Evolutionary conservation across 2,888 invertebrate species (phyloP).

Genomic region (Temnothorax ravouxi): DNA sequence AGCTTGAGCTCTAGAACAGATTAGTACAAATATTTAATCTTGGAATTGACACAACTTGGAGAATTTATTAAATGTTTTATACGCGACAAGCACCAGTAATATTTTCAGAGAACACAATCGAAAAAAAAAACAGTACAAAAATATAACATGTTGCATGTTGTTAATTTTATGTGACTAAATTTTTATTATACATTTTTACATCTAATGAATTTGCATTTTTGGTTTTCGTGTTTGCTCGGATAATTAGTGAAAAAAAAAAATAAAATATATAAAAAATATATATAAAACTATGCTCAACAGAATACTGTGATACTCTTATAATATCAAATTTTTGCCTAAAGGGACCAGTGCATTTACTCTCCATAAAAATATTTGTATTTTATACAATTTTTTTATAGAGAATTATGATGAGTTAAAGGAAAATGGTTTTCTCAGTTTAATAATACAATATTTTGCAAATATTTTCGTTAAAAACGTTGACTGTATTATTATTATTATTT

Average conservation of each 20-base stretch:
- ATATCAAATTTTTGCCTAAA: not conserved
- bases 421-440: not conserved
- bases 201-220: not conserved
- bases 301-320: not conserved
- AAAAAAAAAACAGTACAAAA: not conserved
- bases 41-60: not conserved
- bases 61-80: not conserved
- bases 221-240: not conserved
- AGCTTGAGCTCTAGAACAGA: not conserved
- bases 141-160: not conserved
- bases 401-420: not conserved
- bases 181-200: not conserved
- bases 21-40: conserved; percentile 5
- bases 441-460: not conserved
- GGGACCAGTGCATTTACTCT: not conserved
- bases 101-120: not conserved
- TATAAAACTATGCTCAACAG: not conserved
- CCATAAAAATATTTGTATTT: not conserved
- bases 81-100: not conserved
- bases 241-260: not conserved
- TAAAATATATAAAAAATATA: not conserved
- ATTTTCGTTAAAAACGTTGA: not conserved
- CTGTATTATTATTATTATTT: not conserved
- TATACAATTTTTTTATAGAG: not conserved
- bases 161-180: not conserved